Evolutionary conservation across 2,113 vertebrate genomes (phyloP).

Genomic region (Oreochromis tanganicae): DNA sequence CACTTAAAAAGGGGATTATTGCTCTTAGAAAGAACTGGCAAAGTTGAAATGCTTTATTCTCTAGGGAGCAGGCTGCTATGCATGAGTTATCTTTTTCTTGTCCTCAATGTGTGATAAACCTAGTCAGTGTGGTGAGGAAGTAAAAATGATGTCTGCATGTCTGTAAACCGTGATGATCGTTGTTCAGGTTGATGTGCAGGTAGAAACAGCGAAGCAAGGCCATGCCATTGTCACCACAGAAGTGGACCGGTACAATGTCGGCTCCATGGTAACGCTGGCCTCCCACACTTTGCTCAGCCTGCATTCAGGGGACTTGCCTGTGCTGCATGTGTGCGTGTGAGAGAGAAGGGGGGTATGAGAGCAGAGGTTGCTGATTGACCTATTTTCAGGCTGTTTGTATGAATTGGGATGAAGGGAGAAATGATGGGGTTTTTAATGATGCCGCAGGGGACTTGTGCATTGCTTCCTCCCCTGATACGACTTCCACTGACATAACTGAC

Average conservation of each 20-base stretch:
- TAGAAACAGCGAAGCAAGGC: slow-evolving; percentile 31
- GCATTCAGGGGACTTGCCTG: not conserved
- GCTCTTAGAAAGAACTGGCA: not conserved
- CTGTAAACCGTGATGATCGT: slow-evolving; percentile 18
- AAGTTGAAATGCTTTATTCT: not conserved
- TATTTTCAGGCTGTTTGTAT: slow-evolving; percentile 47
- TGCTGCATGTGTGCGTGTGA: not conserved
- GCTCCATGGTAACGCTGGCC: slow-evolving; percentile 68
- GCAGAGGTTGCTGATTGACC: slow-evolving; percentile 51
- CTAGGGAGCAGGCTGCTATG: not conserved
- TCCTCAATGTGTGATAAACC: not conserved
- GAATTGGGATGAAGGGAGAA: slow-evolving; percentile 25
- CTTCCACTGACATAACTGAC: slow-evolving; percentile 19
- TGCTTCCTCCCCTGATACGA: slow-evolving; percentile 8
- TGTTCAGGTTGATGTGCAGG: slow-evolving; percentile 49
- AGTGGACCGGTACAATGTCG: slow-evolving; percentile 39
- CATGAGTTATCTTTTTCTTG: not conserved
- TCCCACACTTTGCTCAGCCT: slow-evolving; percentile 71
- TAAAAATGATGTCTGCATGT: not conserved
- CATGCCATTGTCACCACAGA: slow-evolving; percentile 50
- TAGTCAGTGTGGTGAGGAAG: not conserved
- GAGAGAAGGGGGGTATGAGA: not conserved
- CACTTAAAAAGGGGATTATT: not conserved
- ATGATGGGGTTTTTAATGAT: slow-evolving; percentile 47
- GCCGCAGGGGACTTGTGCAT: slow-evolving; percentile 35